Conservation (phyloP, 2,888 invertebrate species). For the Coremacera marginata region DNA sequence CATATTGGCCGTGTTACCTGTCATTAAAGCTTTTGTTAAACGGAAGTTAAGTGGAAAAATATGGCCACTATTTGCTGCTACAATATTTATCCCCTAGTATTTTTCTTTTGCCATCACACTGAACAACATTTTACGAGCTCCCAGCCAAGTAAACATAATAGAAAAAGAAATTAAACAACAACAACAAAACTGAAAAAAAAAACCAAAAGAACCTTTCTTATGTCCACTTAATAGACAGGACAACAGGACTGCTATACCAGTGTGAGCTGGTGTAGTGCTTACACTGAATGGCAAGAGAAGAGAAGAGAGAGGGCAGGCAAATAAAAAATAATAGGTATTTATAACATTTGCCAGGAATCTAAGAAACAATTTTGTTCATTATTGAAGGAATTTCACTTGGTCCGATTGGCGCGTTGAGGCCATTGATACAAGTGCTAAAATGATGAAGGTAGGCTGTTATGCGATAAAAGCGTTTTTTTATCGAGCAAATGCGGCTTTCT, state of each 20-base stretch:
- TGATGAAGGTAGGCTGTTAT: conserved; percentile 3
- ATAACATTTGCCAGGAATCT: conserved; percentile 26
- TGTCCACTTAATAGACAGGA: conserved; percentile 10
- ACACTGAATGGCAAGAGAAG: not conserved
- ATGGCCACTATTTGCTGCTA: conserved; percentile 17
- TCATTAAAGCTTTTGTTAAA: conserved; percentile 33
- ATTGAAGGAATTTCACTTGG: conserved; percentile 8
- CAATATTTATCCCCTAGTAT: conserved; percentile 9
- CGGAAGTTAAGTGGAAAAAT: conserved; percentile 33
- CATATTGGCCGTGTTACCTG: conserved; percentile 28
- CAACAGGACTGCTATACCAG: not conserved
- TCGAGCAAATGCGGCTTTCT: not conserved
- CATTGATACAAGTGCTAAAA: conserved; percentile 17
- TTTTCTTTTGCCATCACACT: not conserved
- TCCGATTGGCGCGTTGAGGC: not conserved
- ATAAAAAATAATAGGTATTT: conserved; percentile 18
- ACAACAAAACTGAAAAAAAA: no score
- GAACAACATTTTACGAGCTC: conserved; percentile 16
- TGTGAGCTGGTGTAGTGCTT: not conserved
- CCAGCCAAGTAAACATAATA: conserved; percentile 15
- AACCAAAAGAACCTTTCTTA: conserved; percentile 20
- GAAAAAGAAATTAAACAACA: conserved; percentile 21
- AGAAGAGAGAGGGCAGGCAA: not conserved
- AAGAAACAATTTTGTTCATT: conserved; percentile 29
- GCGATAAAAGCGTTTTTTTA: not conserved